Conservation (phyloP, 2,888 invertebrate genomes). For the Halictus quadricinctus region DNA sequence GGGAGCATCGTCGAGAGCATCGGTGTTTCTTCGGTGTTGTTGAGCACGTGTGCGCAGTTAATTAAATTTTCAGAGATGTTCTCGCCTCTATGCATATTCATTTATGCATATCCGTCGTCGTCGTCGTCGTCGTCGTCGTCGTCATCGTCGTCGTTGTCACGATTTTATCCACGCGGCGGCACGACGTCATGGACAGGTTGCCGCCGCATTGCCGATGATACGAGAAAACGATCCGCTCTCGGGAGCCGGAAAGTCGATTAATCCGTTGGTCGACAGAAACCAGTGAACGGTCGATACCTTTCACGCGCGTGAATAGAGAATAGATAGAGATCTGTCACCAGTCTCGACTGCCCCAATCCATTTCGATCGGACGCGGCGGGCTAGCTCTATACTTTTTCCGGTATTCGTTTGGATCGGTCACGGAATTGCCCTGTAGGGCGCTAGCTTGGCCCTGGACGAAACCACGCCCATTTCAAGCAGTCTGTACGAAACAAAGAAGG, state of each 20-base stretch:
- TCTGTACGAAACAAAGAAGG: not conserved
- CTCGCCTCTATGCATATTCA: conserved; percentile 49
- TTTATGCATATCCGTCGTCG: conserved; percentile 40
- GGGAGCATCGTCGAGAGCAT: not conserved
- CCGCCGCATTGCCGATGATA: conserved; percentile 26
- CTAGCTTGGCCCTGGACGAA: not conserved
- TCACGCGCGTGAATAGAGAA: no score
- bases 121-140: not conserved
- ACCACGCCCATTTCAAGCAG: not conserved
- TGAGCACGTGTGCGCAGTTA: conserved; percentile 51
- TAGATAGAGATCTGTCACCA: no score
- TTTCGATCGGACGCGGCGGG: not conserved
- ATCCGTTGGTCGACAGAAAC: conserved; percentile 6
- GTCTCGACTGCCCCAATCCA: not conserved
- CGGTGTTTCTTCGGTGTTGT: conserved; percentile 36
- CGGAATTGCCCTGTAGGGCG: not conserved
- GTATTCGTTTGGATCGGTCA: not conserved
- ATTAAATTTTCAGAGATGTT: conserved; percentile 57
- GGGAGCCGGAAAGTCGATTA: conserved; percentile 6
- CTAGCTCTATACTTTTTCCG: not conserved
- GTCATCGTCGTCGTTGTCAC: not conserved
- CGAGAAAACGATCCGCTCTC: conserved; percentile 24
- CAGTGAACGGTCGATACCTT: conserved; percentile 16
- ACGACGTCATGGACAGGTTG: conserved; percentile 32
- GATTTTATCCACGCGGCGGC: conserved; percentile 30